Evolutionary conservation across 2,797 vertebrate genomes (phyloP), one percentile per base, ranked within the genome.

Genomic region (Cephalopachus bancanus): DNA sequence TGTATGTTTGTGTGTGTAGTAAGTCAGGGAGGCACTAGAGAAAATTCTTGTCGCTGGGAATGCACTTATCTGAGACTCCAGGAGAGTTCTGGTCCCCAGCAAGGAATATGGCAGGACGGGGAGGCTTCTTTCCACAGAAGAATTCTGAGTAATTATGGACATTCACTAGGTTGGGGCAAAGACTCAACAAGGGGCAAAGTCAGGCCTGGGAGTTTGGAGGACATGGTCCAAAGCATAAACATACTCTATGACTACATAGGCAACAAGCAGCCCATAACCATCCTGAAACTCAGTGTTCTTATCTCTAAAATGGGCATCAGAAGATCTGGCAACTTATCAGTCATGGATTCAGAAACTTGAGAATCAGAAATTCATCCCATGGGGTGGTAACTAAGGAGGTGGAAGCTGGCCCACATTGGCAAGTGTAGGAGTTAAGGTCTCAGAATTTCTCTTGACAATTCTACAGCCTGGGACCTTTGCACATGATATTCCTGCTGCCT

Each of bases 181-280:
- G 30, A 65, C 16, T 28, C n/a, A 49, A 44, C 4, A 1, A 75
- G 33, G 49, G 4, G 12, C 26, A 57, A 62, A 51, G 60, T 24
- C 55, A 59, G 19, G 15, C 14, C 28, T 69, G 60, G 72, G 59
- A 57, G 24, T 83, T 69, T 59, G 49, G 49, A 83, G 62, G 28
- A 4, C 1, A 30, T 3, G 37, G 10, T 37, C n/a, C 64, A 67
- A 83, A 88, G 53, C 26, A 72, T 69, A 87, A 60, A 4, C 62
- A 72, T 17, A 6, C 1, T 20, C 67, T 7, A 0, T 12, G 5
- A 53, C 55, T 24, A 15, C 57, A 11, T 0, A 26, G 74, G 53
- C 15, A 67, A 44, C 19, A 84, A 9, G 4, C 65, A 84, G 30
- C 20, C 44, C 49, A 14, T n/a, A 9, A 15, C 22, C 22, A 19